A percentile compares a stretch with the other conserved stretches of the same genome.
Conservation (phyloP, 23 tunicate genomes). For the Phallusia fumigata region DNA sequence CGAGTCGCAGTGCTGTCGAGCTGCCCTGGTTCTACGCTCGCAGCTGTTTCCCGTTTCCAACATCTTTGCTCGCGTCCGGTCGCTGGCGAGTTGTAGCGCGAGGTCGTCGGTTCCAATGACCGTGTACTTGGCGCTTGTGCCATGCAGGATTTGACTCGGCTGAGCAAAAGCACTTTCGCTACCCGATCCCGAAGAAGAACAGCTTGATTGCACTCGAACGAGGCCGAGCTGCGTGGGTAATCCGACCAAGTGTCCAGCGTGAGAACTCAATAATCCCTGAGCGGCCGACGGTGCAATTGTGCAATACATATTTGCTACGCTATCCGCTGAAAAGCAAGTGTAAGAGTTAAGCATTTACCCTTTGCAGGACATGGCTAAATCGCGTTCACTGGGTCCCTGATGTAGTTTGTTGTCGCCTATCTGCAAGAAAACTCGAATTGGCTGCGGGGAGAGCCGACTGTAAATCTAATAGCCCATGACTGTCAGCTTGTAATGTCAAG, state of each 20-base stretch:
- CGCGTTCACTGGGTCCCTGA: too few relatives aligned
- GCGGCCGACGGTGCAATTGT: conserved; percentile 3
- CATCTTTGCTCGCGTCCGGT: neutral
- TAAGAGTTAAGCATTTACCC: neutral
- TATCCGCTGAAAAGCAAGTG: neutral
- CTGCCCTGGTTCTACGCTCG: conserved; percentile 21
- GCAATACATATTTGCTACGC: neutral
- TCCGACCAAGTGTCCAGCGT: neutral
- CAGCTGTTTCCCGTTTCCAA: neutral
- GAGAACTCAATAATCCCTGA: neutral
- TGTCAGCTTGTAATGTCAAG: neutral
- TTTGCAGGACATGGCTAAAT: neutral
- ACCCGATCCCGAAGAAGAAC: neutral
- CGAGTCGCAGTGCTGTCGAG: neutral
- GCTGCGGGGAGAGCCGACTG: neutral
- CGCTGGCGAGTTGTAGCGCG: neutral
- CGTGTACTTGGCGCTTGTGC: conserved; percentile 1
- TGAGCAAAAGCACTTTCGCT: neutral
- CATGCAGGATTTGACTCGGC: neutral
- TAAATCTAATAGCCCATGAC: neutral
- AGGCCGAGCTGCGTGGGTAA: neutral
- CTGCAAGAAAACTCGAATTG: neutral
- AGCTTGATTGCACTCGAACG: neutral
- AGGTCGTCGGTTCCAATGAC: neutral
- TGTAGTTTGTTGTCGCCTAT: too few relatives aligned